phyloP scores from a whole-genome alignment of 2,888 invertebrate genomes.

The Eueremaeus valkanovi region DNA sequence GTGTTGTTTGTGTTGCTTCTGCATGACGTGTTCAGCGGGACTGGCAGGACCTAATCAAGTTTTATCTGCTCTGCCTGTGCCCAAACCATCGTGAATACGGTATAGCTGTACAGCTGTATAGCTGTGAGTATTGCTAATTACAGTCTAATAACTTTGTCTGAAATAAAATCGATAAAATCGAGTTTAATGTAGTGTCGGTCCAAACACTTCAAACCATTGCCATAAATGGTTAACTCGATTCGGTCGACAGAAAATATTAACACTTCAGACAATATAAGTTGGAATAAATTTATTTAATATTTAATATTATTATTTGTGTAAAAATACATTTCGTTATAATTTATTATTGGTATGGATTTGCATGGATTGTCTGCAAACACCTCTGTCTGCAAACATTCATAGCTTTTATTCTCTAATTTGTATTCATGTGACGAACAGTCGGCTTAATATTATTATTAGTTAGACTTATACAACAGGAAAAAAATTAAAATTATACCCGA shows the following conservation, averaged over 20 bases:
- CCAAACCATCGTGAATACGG: slow-evolving; percentile 26
- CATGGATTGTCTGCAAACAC: neutral
- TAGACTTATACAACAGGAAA: neutral
- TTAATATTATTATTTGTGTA: neutral
- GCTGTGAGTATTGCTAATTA: slow-evolving; percentile 22
- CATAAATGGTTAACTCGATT: neutral
- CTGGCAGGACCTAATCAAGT: slow-evolving; percentile 26
- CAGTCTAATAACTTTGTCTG: slow-evolving; percentile 19
- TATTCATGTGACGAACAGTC: neutral
- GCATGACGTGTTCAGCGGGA: slow-evolving; percentile 20
- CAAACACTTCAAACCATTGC: neutral
- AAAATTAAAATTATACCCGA: too few species aligned
- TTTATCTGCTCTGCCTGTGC: slow-evolving; percentile 20
- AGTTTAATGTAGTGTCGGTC: neutral
- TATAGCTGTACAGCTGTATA: too few species aligned
- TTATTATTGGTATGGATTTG: too few species aligned
- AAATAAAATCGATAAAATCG: slow-evolving; percentile 21
- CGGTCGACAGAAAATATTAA: neutral
- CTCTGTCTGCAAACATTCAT: neutral
- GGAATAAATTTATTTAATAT: too few species aligned
- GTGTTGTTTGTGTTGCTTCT: neutral
- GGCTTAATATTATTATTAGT: neutral
- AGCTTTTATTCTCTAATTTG: neutral
- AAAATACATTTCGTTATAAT: too few species aligned
- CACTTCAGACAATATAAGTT: neutral